Conservation (phyloP, 92 coral and sea anemone genomes). For the Parazoanthus swiftii region DNA sequence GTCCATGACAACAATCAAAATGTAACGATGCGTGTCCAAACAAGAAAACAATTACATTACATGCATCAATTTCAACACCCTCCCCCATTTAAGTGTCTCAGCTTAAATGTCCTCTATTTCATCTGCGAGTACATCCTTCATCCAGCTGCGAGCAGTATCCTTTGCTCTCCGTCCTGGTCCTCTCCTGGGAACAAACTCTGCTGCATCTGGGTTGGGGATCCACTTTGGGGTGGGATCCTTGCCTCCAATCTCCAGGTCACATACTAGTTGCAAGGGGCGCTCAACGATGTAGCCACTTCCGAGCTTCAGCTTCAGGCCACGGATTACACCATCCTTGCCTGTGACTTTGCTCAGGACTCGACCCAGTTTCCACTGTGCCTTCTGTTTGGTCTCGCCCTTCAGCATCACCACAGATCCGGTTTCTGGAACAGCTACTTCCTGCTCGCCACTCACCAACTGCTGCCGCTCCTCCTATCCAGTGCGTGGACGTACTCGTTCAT, state of each 20-base stretch:
- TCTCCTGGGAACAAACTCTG: constrained; percentile 43
- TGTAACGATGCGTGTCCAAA: too few species aligned
- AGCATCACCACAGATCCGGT: constrained; percentile 52
- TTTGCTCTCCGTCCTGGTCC: constrained; percentile 49
- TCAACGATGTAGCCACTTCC: constrained; percentile 59
- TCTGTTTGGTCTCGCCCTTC: constrained; percentile 53
- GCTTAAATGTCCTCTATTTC: constrained; percentile 47
- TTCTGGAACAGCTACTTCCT: constrained; percentile 28
- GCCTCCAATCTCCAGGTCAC: constrained; percentile 60
- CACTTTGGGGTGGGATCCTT: constrained; percentile 41
- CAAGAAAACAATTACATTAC: too few species aligned
- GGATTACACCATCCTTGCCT: constrained; percentile 56
- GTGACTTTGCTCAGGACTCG: constrained; percentile 54
- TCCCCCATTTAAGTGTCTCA: constrained; percentile 64
- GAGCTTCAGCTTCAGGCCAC: constrained; percentile 55
- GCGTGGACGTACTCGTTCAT: constrained; percentile 55
- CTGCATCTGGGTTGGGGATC: constrained; percentile 42
- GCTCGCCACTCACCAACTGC: constrained; percentile 1
- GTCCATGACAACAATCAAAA: too few species aligned
- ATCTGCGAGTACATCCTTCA: constrained; percentile 29
- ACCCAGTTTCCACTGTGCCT: constrained; percentile 63
- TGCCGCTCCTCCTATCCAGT: constrained; percentile 55
- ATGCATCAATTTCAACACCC: constrained; percentile 11
- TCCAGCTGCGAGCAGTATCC: constrained; percentile 35
- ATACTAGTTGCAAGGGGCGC: constrained; percentile 61